Evolutionary conservation across 2,888 invertebrate genomes (phyloP), one percentile per base, ranked within the genome.

Genomic region (Caenorhabditis angaria): DNA sequence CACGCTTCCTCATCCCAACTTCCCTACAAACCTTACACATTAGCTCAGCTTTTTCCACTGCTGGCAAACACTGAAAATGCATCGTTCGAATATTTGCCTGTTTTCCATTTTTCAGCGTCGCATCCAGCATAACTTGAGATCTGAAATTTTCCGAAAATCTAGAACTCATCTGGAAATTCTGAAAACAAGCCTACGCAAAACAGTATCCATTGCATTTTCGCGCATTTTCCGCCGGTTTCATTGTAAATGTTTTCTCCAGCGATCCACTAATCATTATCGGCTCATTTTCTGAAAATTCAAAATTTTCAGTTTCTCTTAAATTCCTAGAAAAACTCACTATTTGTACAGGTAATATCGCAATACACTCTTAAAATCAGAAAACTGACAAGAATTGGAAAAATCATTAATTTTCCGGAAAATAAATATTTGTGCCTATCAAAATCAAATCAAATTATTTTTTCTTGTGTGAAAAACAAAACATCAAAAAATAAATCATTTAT

Each of bases 151-250:
- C 25, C 51, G 12, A 12, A 32, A 32, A 32, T 32, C 32, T 3
- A 41, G 18, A 41, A 18, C 22, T 27, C 27, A 8, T n/a, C n/a
- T n/a, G n/a, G 53, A 53, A 27, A 24, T 27, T 58, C 10, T n/a
- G 14, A 53, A 24, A 24, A 24, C 53, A 53, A 53, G 25, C 58
- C 54, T 47, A 72, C 72, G 68, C 64, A 14, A 73, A 41, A 65
- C 73, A 73, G 28, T 65, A 73, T 41, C 73, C 73, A 29, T 65
- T 73, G 27, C 73, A 73, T 24, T 47, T 48, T n/a, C 65, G 53
- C 24, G 68, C 73, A 29, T 73, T 73, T 20, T 73, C 68, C 12
- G 61, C 67, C 6, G 62, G 58, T 48, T 68, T 62, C 68, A 73
- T 68, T 4, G 48, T 28, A 27, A 69, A 69, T 18, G 18, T 62